Percentiles rank a stretch among this genome's conserved stretches.
These are phyloP conservation scores for Chrosomus eos DNA, from an alignment of 2,797 vertebrate species.

Conservation along the genomic window DNA sequence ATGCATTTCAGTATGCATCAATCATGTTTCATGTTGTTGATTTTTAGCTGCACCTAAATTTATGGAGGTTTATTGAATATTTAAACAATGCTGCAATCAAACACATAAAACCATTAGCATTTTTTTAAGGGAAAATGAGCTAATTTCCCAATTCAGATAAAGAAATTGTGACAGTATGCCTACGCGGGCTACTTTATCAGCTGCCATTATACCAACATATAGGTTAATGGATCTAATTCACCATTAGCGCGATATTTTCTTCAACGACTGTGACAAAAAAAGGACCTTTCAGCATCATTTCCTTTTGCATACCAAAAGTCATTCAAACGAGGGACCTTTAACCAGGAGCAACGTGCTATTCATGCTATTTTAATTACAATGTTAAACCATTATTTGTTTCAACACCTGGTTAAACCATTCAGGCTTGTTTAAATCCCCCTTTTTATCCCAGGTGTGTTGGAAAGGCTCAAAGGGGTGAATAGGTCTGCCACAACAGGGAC, in stretches of 20 bases:
- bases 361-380: constrained; percentile 86
- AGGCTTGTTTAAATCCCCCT: constrained; percentile 85
- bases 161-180: constrained; percentile 72
- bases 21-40: background rate
- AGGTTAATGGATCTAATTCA: constrained; percentile 81
- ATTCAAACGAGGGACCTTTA: constrained; percentile 83
- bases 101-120: constrained; percentile 61
- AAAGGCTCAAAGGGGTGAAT: constrained; percentile 85
- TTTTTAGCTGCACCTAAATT: background rate
- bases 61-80: background rate
- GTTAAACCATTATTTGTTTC: constrained; percentile 90
- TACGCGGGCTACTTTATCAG: constrained; percentile 69
- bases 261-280: constrained; percentile 70
- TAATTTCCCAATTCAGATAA: constrained; percentile 73
- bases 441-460: constrained; percentile 87
- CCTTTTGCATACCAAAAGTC: constrained; percentile 82
- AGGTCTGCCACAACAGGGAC: constrained; percentile 88
- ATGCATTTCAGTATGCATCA: background rate
- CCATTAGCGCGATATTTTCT: constrained; percentile 82
- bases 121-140: constrained; percentile 69
- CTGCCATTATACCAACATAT: constrained; percentile 74
- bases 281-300: constrained; percentile 77
- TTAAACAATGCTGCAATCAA: constrained; percentile 13
- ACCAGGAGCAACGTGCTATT: constrained; percentile 81
- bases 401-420: constrained; percentile 89